phyloP scores from a whole-genome alignment of 2,113 vertebrate species.

The Gulo gulo region DNA sequence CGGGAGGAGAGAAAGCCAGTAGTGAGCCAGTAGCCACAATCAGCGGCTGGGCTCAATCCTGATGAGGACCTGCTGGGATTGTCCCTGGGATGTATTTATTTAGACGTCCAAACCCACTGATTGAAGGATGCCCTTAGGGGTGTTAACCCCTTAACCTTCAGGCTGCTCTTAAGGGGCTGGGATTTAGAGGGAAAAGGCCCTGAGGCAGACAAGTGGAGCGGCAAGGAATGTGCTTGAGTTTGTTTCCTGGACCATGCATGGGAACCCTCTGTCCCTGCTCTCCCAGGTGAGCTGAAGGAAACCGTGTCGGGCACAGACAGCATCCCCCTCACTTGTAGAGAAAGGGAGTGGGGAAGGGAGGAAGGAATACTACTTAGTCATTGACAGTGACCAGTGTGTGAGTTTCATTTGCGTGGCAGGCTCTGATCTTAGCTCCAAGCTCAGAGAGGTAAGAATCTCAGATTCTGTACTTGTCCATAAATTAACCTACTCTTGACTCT shows the following conservation, averaged over 20 bases:
- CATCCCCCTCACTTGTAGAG: no score
- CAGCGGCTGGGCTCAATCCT: not conserved
- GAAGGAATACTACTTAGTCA: no score
- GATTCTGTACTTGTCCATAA: not conserved
- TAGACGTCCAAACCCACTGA: not conserved
- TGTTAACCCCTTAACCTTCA: not conserved
- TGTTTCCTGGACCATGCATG: not conserved
- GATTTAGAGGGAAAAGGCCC: not conserved
- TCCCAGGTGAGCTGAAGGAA: not conserved
- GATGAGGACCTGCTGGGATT: not conserved
- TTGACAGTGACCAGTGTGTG: accelerated
- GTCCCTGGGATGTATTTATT: not conserved
- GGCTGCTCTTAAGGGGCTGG: not conserved
- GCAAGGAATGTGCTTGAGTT: not conserved
- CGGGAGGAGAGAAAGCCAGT: not conserved
- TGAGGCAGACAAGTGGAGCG: not conserved
- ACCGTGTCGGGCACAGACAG: not conserved
- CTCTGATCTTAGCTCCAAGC: not conserved
- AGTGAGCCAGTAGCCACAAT: not conserved
- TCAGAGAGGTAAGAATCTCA: not conserved
- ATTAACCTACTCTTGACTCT: not conserved
- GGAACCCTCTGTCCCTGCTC: not conserved
- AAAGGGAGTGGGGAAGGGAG: not conserved
- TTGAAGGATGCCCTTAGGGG: not conserved
- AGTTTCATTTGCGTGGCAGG: not conserved